Evolutionary conservation across 2,888 invertebrate species (phyloP).

Genomic region (Trichogramma evanescens): DNA sequence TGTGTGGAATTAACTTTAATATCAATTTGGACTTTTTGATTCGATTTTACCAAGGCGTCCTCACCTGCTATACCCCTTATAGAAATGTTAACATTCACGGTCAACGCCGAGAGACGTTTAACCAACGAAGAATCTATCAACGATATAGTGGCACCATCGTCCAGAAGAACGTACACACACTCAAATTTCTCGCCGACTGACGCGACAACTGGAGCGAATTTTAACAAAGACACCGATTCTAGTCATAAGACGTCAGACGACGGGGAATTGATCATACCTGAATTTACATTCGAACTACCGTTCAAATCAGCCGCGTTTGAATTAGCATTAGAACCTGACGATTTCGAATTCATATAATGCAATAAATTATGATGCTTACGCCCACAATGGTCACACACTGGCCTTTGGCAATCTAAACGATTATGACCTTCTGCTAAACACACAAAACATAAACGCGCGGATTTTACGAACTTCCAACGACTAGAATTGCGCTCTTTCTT

Average conservation of each 20-base stretch:
- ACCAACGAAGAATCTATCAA: neutral
- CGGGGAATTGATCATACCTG: too few species aligned
- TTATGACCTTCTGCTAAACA: neutral
- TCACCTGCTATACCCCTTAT: too few species aligned
- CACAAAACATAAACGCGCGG: neutral
- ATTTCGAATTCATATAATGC: neutral
- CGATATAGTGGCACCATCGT: neutral
- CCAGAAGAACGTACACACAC: neutral
- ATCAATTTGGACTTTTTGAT: too few species aligned
- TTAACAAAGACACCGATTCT: neutral
- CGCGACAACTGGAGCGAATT: neutral
- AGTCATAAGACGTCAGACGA: neutral
- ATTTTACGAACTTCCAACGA: neutral
- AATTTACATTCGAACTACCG: too few species aligned
- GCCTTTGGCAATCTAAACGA: neutral
- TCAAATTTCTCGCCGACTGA: neutral
- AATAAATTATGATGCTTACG: neutral
- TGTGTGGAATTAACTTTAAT: neutral
- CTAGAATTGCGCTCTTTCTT: neutral
- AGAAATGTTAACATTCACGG: too few species aligned
- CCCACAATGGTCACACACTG: neutral
- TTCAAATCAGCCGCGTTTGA: too few species aligned
- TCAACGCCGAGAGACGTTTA: too few species aligned
- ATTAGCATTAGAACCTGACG: too few species aligned
- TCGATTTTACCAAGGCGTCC: too few species aligned